Percentiles rank a stretch among this genome's conserved stretches.
These are phyloP conservation scores for Amiota communis DNA, from an alignment of 2,888 invertebrate species.

Conservation along the genomic window DNA sequence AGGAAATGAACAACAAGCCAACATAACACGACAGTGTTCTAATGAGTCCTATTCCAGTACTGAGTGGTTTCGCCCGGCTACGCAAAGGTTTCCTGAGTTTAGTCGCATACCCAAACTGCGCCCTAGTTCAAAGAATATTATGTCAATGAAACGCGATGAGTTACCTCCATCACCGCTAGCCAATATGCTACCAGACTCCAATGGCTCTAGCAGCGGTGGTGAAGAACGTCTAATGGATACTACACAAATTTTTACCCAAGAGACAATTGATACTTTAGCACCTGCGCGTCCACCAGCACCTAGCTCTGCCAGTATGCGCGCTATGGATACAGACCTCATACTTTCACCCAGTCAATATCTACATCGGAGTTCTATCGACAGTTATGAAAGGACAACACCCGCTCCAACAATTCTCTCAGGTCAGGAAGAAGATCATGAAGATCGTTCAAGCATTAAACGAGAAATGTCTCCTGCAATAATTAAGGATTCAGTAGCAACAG, in stretches of 20 bases:
- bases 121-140: constrained; percentile 72
- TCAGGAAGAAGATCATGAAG: too few species aligned
- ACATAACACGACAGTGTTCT: constrained; percentile 51
- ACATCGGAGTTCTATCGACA: constrained; percentile 43
- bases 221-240: constrained; percentile 59
- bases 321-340: constrained; percentile 49
- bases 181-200: constrained; percentile 71
- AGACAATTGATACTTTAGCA: constrained; percentile 39
- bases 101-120: constrained; percentile 71
- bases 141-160: constrained; percentile 71
- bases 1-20: neutral
- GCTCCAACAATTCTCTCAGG: constrained; percentile 52
- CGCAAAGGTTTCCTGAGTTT: constrained; percentile 69
- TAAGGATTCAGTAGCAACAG: constrained; percentile 69
- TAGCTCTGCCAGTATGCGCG: constrained; percentile 48
- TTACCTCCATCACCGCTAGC: constrained; percentile 69
- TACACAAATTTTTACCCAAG: constrained; percentile 40
- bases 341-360: constrained; percentile 61
- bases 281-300: constrained; percentile 59
- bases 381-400: constrained; percentile 47
- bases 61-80: constrained; percentile 70
- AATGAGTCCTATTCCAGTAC: constrained; percentile 67
- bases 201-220: constrained; percentile 69
- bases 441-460: constrained; percentile 26
- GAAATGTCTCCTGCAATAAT: constrained; percentile 69